Evolutionary conservation across 2,888 invertebrate species (phyloP).

Genomic region (Cephus pulcher): DNA sequence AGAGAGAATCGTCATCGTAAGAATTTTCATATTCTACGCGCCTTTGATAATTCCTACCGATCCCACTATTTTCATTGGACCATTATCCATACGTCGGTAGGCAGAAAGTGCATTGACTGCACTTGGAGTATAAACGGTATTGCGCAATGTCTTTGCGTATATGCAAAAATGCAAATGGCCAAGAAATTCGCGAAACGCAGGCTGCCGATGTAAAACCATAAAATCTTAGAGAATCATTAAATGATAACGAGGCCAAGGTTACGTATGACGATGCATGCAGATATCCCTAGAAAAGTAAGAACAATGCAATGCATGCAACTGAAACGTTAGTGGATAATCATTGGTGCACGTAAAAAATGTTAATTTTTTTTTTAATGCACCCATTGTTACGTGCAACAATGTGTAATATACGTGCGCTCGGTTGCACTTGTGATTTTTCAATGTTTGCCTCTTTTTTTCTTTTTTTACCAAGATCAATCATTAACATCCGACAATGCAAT

Average conservation of each 20-base stretch:
- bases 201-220: not conserved
- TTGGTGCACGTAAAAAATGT: conserved; percentile 42
- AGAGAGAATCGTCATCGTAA: not conserved
- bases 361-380: conserved; percentile 35
- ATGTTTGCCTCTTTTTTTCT: not conserved
- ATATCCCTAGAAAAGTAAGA: conserved; percentile 20
- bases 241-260: conserved; percentile 61
- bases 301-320: conserved; percentile 43
- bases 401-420: conserved; percentile 12
- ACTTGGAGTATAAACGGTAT: not conserved
- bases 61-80: not conserved
- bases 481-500: not conserved
- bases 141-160: not conserved
- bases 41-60: not conserved
- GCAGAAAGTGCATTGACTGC: not conserved
- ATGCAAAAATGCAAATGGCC: not conserved
- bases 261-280: conserved; percentile 30
- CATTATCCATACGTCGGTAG: not conserved
- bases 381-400: conserved; percentile 38
- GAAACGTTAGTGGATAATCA: not conserved
- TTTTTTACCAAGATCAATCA: conserved; percentile 8
- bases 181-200: not conserved
- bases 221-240: conserved; percentile 41
- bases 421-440: not conserved
- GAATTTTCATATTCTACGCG: not conserved